A percentile compares a stretch with the other conserved stretches of the same genome.
Conservation (phyloP, 1,140 invertebrate genomes). For the Cydia splendana region DNA sequence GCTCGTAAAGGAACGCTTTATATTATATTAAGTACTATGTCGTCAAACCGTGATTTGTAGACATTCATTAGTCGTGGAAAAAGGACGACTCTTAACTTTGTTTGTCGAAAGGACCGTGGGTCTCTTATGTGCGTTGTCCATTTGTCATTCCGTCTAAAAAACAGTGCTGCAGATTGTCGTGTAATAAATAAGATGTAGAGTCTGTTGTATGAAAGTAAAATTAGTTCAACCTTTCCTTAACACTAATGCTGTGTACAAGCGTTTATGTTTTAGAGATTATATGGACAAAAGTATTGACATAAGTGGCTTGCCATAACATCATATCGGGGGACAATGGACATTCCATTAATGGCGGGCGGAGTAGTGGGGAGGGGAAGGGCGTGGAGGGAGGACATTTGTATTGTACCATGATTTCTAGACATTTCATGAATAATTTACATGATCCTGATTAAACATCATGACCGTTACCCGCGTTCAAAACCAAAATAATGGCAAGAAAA, state of each 20-base stretch:
- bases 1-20: conserved; percentile 29
- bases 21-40: conserved; percentile 38
- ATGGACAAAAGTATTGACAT: conserved; percentile 59
- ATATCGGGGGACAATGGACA: conserved; percentile 68
- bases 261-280: neutral
- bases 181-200: neutral
- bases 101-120: conserved; percentile 34
- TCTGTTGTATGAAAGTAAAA: neutral
- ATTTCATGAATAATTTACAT: conserved; percentile 42
- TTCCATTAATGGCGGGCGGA: conserved; percentile 50
- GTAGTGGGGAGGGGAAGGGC: conserved; percentile 36
- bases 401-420: conserved; percentile 50
- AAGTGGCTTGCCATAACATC: conserved; percentile 63
- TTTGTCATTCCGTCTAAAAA: conserved; percentile 1
- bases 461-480: too few relatives aligned
- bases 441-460: neutral
- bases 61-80: conserved; percentile 53
- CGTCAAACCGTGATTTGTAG: conserved; percentile 64
- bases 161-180: neutral
- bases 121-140: neutral
- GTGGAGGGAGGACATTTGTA: conserved; percentile 47
- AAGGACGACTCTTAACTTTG: conserved; percentile 39
- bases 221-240: neutral
- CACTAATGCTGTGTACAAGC: neutral
- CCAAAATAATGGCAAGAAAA: too few relatives aligned